phyloP scores from a whole-genome alignment of 2,888 invertebrate species.

The Macrosoma leucophasiata region DNA sequence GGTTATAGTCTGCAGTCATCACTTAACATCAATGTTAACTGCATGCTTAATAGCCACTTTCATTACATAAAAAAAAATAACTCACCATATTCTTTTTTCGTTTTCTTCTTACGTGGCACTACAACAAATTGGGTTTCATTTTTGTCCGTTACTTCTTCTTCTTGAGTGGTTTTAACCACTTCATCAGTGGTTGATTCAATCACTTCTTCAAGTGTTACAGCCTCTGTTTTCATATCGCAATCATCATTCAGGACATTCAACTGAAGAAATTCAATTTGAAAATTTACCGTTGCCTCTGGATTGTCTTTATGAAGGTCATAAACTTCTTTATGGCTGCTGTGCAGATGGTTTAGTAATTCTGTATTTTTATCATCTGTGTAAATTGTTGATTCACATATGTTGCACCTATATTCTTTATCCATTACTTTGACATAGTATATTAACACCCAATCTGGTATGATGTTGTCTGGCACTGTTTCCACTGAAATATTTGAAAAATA shows the following conservation, averaged over 20 bases:
- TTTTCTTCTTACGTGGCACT: conserved; percentile 34
- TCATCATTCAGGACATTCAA: conserved; percentile 50
- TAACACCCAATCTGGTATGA: conserved; percentile 56
- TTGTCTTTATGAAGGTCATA: conserved; percentile 58
- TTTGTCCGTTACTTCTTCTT: conserved; percentile 22
- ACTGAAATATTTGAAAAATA: conserved; percentile 2
- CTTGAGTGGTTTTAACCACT: conserved; percentile 14
- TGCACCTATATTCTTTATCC: conserved; percentile 43
- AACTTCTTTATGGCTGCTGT: conserved; percentile 46
- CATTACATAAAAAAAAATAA: too few species aligned
- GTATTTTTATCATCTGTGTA: conserved; percentile 36
- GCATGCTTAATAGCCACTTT: too few species aligned
- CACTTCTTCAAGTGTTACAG: conserved; percentile 47
- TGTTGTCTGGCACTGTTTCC: too few species aligned
- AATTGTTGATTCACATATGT: conserved; percentile 46
- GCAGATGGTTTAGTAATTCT: conserved; percentile 45
- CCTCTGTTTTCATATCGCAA: conserved; percentile 37
- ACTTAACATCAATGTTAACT: too few species aligned
- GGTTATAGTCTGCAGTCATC: too few species aligned
- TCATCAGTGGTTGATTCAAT: conserved; percentile 38
- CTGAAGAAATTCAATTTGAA: conserved; percentile 60
- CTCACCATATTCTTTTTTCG: conserved; percentile 21
- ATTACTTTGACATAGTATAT: conserved; percentile 47
- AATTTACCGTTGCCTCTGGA: conserved; percentile 50
- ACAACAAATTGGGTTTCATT: conserved; percentile 43